Conservation (phyloP, 2,888 invertebrate genomes). For the Scaeva pyrastri region DNA sequence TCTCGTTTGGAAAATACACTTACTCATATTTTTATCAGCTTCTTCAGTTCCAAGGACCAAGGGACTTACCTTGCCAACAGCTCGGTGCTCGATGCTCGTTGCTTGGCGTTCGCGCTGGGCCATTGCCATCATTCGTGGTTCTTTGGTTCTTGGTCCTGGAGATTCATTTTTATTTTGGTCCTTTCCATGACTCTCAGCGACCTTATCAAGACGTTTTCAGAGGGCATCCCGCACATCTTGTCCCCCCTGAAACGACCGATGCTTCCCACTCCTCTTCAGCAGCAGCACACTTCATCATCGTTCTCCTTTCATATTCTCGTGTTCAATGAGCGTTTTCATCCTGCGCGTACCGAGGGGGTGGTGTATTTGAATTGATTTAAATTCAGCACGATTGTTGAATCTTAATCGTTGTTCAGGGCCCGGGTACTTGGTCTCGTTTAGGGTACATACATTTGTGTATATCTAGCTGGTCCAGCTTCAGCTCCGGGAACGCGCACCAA, state of each 20-base stretch:
- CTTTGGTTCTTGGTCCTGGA: not conserved
- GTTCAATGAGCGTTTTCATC: slow-evolving; percentile 6
- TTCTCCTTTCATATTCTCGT: not conserved
- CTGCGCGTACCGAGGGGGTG: not conserved
- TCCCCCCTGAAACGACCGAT: not conserved
- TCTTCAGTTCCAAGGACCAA: slow-evolving; percentile 7
- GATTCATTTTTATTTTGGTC: slow-evolving; percentile 42
- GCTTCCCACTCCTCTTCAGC: not conserved
- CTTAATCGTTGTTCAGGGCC: slow-evolving; percentile 13
- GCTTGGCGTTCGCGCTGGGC: too few relatives aligned
- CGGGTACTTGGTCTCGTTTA: slow-evolving; percentile 16
- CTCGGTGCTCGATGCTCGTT: too few relatives aligned
- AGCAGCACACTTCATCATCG: not conserved
- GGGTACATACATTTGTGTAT: not conserved
- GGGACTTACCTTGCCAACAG: slow-evolving; percentile 11
- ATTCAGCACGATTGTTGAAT: slow-evolving; percentile 43
- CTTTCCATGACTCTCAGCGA: slow-evolving; percentile 49
- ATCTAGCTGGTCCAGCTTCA: slow-evolving; percentile 7
- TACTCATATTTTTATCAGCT: slow-evolving; percentile 62
- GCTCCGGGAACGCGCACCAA: not conserved
- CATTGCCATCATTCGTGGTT: slow-evolving; percentile 28
- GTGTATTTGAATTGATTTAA: slow-evolving; percentile 63
- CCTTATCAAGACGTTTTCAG: slow-evolving; percentile 70
- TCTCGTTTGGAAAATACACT: slow-evolving; percentile 46
- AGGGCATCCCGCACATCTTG: slow-evolving; percentile 28